A percentile compares a stretch with the other conserved stretches of the same genome.
Evolutionary conservation across 2,888 invertebrate genomes (phyloP).

Genomic region (Pollenia griseotomentosa): DNA sequence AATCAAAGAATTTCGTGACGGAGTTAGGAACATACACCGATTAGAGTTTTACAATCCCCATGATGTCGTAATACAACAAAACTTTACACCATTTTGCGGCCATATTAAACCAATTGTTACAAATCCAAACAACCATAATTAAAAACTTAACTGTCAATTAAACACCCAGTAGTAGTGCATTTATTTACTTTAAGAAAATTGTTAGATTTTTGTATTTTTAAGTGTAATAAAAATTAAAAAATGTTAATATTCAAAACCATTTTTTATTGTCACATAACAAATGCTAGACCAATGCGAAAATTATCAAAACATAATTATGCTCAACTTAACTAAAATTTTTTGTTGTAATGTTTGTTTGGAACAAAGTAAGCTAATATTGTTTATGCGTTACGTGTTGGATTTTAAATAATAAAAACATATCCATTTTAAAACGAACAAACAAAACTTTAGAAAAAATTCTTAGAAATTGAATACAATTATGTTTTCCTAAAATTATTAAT

Average conservation of each 20-base stretch:
- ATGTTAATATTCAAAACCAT: not conserved
- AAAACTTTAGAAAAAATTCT: conserved; percentile 1
- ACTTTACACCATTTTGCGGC: conserved; percentile 76
- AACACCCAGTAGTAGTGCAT: conserved; percentile 42
- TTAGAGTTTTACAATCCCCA: conserved; percentile 75
- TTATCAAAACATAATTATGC: conserved; percentile 33
- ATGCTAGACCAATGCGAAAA: conserved; percentile 54
- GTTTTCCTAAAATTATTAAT: conserved; percentile 45
- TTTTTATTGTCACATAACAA: conserved; percentile 57
- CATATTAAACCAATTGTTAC: conserved; percentile 76
- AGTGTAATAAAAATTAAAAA: not conserved
- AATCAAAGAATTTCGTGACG: conserved; percentile 81
- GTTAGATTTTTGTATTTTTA: conserved; percentile 3
- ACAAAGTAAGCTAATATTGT: conserved; percentile 38
- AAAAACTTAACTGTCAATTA: not conserved
- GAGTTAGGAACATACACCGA: conserved; percentile 80
- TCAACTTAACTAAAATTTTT: not conserved
- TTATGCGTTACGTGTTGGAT: conserved; percentile 3
- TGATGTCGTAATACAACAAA: conserved; percentile 74
- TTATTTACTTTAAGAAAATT: conserved; percentile 32
- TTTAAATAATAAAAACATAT: conserved; percentile 38
- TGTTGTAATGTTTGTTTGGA: not conserved
- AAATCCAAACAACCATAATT: conserved; percentile 88
- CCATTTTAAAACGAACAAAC: conserved; percentile 10
- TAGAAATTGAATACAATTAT: not conserved